Percentiles rank a stretch among this genome's conserved stretches.
These are phyloP conservation scores for Trichonephila inaurata DNA, from an alignment of 1,140 invertebrate genomes.

Conservation along the genomic window DNA sequence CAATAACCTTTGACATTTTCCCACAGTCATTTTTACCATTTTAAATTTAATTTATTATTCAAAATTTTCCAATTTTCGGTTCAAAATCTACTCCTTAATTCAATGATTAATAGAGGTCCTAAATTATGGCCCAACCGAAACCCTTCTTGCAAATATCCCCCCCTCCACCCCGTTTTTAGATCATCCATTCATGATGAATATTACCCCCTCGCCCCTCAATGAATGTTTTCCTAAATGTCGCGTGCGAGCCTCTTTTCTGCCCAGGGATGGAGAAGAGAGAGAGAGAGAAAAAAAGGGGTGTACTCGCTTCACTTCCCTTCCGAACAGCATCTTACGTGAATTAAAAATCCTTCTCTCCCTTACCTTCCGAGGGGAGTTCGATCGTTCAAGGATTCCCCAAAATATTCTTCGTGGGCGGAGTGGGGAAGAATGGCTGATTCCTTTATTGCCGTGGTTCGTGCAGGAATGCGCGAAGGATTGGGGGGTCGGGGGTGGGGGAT, in stretches of 20 bases:
- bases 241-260: not conserved
- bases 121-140: too few relatives aligned
- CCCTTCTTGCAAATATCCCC: too few relatives aligned
- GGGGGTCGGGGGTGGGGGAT: not conserved
- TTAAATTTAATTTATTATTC: too few relatives aligned
- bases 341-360: not conserved
- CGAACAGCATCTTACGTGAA: conserved; percentile 8
- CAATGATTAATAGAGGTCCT: too few relatives aligned
- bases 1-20: too few relatives aligned
- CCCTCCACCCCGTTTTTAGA: not conserved
- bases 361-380: not conserved
- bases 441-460: conserved; percentile 25
- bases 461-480: not conserved
- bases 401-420: not conserved
- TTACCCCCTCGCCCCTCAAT: not conserved
- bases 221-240: not conserved
- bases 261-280: not conserved
- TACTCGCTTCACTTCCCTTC: not conserved
- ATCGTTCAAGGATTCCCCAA: not conserved
- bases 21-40: too few relatives aligned
- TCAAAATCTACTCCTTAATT: too few relatives aligned
- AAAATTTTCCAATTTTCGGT: too few relatives aligned
- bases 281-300: not conserved
- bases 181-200: not conserved
- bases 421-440: not conserved